Conservation (phyloP, 1,140 invertebrate genomes). For the Hesperophylax magnus region DNA sequence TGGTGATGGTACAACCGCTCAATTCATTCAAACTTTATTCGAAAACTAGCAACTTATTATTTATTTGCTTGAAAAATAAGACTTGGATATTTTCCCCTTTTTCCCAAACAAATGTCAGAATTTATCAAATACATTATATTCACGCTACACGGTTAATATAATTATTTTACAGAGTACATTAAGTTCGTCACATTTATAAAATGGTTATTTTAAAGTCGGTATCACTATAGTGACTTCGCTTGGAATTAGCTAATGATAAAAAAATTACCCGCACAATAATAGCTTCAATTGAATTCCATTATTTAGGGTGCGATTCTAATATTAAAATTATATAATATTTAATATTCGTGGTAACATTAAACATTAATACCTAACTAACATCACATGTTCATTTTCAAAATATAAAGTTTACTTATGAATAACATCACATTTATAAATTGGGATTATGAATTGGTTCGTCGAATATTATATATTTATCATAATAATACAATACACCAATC, state of each 20-base stretch:
- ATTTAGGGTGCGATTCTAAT: neutral
- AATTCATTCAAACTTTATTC: too few species aligned
- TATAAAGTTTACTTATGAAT: constrained; percentile 13
- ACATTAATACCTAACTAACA: constrained; percentile 10
- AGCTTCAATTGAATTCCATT: neutral
- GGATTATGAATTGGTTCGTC: neutral
- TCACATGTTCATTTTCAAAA: constrained; percentile 32
- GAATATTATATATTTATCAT: too few species aligned
- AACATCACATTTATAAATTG: constrained; percentile 35
- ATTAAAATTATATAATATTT: neutral
- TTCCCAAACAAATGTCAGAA: constrained; percentile 25
- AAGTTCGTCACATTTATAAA: too few species aligned
- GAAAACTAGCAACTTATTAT: too few species aligned
- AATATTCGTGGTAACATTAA: neutral
- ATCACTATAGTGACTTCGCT: too few species aligned
- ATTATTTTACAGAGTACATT: too few species aligned
- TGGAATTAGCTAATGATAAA: neutral
- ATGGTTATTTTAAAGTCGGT: too few species aligned
- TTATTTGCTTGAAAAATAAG: too few species aligned
- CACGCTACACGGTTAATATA: too few species aligned
- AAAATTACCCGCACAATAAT: neutral
- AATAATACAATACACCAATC: too few species aligned
- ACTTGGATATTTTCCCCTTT: constrained; percentile 40
- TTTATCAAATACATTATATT: neutral
- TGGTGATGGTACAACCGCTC: too few species aligned